phyloP scores from a whole-genome alignment of 2,113 vertebrate genomes.

The Beaufortia kweichowensis region DNA sequence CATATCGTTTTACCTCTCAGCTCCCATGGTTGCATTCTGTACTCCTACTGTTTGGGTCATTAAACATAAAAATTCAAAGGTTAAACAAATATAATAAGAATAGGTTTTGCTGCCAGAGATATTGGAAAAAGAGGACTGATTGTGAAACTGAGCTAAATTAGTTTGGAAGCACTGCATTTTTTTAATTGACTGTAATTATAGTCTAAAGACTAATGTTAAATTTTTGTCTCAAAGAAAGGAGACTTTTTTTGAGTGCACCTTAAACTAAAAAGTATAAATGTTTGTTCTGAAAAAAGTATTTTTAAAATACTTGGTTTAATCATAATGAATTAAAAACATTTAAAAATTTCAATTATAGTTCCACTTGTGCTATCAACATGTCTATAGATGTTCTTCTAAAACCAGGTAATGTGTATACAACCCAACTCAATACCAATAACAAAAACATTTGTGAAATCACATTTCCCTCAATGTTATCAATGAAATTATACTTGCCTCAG shows the following conservation, averaged over 20 bases:
- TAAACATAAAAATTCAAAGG: neutral
- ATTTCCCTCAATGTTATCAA: slow-evolving; percentile 5
- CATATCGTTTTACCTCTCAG: neutral
- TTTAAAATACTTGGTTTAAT: too few relatives aligned
- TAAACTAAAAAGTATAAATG: too few relatives aligned
- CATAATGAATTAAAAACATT: too few relatives aligned
- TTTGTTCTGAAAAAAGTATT: too few relatives aligned
- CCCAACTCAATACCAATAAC: neutral
- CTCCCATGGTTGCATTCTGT: neutral
- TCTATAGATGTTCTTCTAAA: neutral
- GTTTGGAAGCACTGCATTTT: too few relatives aligned
- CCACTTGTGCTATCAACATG: neutral
- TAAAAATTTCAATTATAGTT: too few relatives aligned
- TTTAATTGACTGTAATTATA: neutral
- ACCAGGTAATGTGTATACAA: neutral
- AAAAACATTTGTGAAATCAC: slow-evolving; percentile 8
- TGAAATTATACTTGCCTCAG: slow-evolving; percentile 2
- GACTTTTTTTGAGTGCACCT: too few relatives aligned
- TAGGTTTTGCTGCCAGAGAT: neutral
- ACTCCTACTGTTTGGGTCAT: neutral
- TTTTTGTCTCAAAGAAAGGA: neutral
- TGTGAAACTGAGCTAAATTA: too few relatives aligned
- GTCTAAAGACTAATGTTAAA: neutral
- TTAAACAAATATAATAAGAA: too few relatives aligned
- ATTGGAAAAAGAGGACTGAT: neutral